phyloP scores from a whole-genome alignment of 2,888 invertebrate genomes.

The Drosophila dives region DNA sequence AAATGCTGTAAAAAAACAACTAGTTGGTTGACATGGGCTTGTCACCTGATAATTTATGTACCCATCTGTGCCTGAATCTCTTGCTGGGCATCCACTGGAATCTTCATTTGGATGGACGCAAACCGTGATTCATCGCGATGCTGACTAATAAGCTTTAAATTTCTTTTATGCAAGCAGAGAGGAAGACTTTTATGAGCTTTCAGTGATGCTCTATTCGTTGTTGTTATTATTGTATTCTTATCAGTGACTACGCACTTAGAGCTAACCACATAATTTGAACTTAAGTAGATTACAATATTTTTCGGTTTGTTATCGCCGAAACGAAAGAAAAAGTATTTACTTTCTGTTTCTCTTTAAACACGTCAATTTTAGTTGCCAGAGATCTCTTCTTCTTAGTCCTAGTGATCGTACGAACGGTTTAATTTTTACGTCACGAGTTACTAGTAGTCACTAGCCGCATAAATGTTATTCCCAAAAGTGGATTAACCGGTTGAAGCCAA shows the following conservation, averaged over 20 bases:
- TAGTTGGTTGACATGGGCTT: slow-evolving; percentile 46
- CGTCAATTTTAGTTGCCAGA: not conserved
- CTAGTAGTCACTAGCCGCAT: not conserved
- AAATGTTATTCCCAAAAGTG: slow-evolving; percentile 21
- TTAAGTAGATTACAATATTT: slow-evolving; percentile 2
- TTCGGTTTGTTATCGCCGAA: not conserved
- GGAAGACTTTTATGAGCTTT: not conserved
- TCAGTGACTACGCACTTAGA: slow-evolving; percentile 15
- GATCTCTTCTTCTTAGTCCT: not conserved
- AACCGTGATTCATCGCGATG: slow-evolving; percentile 37
- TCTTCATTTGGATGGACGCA: slow-evolving; percentile 14
- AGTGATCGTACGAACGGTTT: not conserved
- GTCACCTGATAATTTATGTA: slow-evolving; percentile 38
- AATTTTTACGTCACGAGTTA: not conserved
- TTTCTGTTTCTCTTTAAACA: not conserved
- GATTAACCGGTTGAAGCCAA: slow-evolving; percentile 43
- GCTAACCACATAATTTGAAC: not conserved
- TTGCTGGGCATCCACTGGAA: not conserved
- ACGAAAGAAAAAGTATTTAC: not conserved
- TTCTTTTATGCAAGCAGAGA: not conserved
- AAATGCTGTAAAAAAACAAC: slow-evolving; percentile 16
- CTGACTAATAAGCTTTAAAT: slow-evolving; percentile 36
- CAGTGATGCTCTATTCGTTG: not conserved
- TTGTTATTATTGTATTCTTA: slow-evolving; percentile 9
- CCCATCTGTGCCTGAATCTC: slow-evolving; percentile 9